Base-by-base conservation (phyloP, 1,140 invertebrate genomes). In the Babylonia areolata region DNA sequence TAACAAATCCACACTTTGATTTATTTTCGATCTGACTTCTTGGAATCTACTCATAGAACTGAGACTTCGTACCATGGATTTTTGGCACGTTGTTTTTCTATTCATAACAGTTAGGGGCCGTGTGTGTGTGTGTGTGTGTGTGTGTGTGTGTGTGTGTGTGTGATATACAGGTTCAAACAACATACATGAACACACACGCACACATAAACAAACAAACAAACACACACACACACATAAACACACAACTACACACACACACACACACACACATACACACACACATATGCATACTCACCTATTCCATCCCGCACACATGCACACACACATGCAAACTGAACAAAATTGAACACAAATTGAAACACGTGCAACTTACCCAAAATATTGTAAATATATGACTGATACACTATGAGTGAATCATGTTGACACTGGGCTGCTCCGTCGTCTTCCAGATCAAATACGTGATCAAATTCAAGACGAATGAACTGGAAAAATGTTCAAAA, bases 201-300 rank as follows among this genome's bases (percentile, higher is more conserved):
- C 69, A n/a, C 69, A 28, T 28, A 71, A 9, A 71, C 77, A 42
- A 17, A 40, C 17, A 40, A 17, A 79, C 9, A 79, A 3, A 79
- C 77, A 79, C 37, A 28, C 77, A 79, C 39, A 46, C 77, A 79
- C 17, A 79, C 40, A 28, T 12, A 79, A 3, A 79, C 77, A 79
- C 39, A 79, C 77, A 42, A 37, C 40, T 39, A 79, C 77, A 79
- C 77, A 79, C 77, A 79, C 77, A 79, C 77, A 42, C 77, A 42
- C n/a, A n/a, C n/a, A n/a, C n/a, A n/a, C n/a, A n/a, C n/a, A n/a
- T n/a, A n/a, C n/a, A n/a, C n/a, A n/a, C n/a, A n/a, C n/a, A n/a
- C n/a, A n/a, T n/a, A n/a, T n/a, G n/a, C n/a, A n/a, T n/a, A n/a
- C n/a, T n/a, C n/a, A n/a, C n/a, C n/a, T n/a, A n/a, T n/a, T n/a